Base-by-base conservation (phyloP, 2,888 invertebrate genomes). In the Cyrtodaria siliqua region DNA sequence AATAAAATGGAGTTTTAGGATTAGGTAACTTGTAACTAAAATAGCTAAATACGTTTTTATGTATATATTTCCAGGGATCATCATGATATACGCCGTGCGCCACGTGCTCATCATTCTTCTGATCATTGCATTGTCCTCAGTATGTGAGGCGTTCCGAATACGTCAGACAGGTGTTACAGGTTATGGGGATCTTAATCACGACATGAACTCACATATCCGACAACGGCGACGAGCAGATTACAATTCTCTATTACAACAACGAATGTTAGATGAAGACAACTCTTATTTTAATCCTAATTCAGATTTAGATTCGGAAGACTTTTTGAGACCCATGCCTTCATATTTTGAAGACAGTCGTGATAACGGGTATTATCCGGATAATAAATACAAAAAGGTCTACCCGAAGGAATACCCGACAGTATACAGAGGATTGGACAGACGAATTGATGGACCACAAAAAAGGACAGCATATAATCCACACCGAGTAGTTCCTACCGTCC, bases 241-340 rank as follows among this genome's bases (percentile, higher is more conserved):
- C 50, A 27, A 49, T 9, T 49, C 61, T 1, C 29, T 66, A n/a
- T 40, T 69, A 24, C 53, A 53, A 16, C 24, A 52, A 33, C 40
- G 55, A 20, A 14, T 66, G 24, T 27, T 53, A 18, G 61, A 68
- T 16, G 56, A 68, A n/a, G 72, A 77, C 29, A 64, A 68, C 23
- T 55, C 72, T 23, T 77, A 72, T 52, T 77, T 77, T 49, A 72
- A 77, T 56, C 77, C 72, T 3, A 77, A 71, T 27, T 49, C 42
- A 0, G 59, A 63, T 20, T 47, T 68, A 40, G 64, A 55, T 29
- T 64, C 50, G 2, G 44, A 16, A 6, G 4, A 24, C 16, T 52
- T 26, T n/a, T 50, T 44, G 40, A 12, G 44, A 3, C 24, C 27
- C 18, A 42, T 27, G 8, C 26, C 42, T 38, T 26, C 52, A 18